Conservation (phyloP, 2,797 vertebrate genomes). For the Microcaecilia unicolor region DNA sequence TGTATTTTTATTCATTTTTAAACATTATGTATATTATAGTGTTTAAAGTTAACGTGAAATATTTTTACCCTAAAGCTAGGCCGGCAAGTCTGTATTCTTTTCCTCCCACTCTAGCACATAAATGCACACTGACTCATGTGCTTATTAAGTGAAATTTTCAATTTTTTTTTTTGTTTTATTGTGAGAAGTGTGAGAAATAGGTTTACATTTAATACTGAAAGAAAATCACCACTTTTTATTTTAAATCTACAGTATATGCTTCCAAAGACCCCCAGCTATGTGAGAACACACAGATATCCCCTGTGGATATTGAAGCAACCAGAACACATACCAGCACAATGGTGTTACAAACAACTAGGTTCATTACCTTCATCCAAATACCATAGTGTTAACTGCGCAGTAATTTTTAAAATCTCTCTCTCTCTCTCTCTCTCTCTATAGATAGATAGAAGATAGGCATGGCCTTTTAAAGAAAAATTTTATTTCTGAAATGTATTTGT, state of each 20-base stretch:
- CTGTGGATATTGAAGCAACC: too few relatives aligned
- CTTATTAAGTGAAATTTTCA: conserved; percentile 29
- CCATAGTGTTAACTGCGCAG: too few relatives aligned
- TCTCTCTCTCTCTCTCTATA: too few relatives aligned
- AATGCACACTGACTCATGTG: conserved; percentile 31
- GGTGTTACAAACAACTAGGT: too few relatives aligned
- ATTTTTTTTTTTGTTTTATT: conserved; percentile 23
- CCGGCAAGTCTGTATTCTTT: conserved; percentile 29
- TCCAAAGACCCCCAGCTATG: conserved; percentile 29
- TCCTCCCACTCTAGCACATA: conserved; percentile 42
- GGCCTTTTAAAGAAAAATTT: too few relatives aligned
- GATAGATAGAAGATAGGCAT: too few relatives aligned
- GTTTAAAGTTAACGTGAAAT: conserved; percentile 52
- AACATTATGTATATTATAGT: conserved; percentile 58
- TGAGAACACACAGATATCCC: too few relatives aligned
- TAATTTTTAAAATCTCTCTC: too few relatives aligned
- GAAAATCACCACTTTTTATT: conserved; percentile 49
- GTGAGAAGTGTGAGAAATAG: conserved; percentile 54
- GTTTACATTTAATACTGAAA: conserved; percentile 53
- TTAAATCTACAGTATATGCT: conserved; percentile 3
- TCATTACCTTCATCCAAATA: too few relatives aligned
- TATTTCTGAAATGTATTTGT: too few relatives aligned
- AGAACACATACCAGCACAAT: too few relatives aligned
- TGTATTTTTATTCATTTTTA: too few relatives aligned
- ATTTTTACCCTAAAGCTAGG: conserved; percentile 44